phyloP scores from a whole-genome alignment of 2,797 vertebrate genomes.

The Holocentrus rufus region DNA sequence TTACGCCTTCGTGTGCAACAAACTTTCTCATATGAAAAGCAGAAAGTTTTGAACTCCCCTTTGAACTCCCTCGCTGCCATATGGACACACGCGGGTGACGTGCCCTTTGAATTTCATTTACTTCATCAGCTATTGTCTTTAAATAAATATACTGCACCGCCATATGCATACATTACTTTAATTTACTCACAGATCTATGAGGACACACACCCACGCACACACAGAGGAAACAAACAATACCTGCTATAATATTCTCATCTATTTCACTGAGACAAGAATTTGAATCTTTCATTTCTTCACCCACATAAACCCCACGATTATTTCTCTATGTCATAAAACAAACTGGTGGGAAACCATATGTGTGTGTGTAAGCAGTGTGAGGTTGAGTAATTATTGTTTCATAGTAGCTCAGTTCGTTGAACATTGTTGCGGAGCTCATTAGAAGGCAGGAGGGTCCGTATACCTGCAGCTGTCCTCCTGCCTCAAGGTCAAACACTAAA shows the following conservation, averaged over 20 bases:
- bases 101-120: constrained; percentile 33
- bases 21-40: constrained; percentile 25
- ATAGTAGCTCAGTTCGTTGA: constrained; percentile 38
- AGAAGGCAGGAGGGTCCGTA: constrained; percentile 31
- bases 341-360: constrained; percentile 9
- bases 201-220: not conserved
- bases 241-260: constrained; percentile 3
- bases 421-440: constrained; percentile 29
- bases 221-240: constrained; percentile 22
- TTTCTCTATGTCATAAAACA: not conserved
- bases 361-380: constrained; percentile 4
- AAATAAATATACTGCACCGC: too few relatives aligned
- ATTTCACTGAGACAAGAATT: not conserved
- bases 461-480: constrained; percentile 32
- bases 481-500: constrained; percentile 36
- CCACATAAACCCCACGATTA: constrained; percentile 12
- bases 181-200: too few relatives aligned
- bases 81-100: constrained; percentile 51
- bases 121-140: constrained; percentile 17
- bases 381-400: constrained; percentile 35
- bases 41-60: constrained; percentile 33
- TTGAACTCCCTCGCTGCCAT: constrained; percentile 17
- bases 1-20: constrained; percentile 14
- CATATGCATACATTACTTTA: too few relatives aligned
- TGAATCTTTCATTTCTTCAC: constrained; percentile 3